Conservation (phyloP, 2,888 invertebrate species). For the Nomada fabriciana region DNA sequence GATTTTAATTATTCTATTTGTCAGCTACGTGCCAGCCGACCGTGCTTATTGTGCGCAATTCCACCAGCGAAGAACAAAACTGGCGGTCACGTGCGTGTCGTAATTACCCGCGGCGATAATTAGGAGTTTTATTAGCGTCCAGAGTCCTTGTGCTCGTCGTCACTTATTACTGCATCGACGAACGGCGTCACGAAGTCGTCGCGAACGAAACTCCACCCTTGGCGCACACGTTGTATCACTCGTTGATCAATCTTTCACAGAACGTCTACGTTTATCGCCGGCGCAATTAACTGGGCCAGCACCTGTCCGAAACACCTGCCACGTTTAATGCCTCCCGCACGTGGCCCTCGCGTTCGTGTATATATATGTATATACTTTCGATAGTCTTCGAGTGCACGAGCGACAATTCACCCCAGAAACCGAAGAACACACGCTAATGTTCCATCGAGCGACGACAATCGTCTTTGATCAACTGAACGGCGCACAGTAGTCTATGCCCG, state of each 20-base stretch:
- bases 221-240: background rate
- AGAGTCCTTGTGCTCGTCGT: conserved; percentile 57
- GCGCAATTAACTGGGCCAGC: conserved; percentile 58
- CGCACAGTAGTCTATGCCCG: conserved; percentile 21
- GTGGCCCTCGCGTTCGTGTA: conserved; percentile 30
- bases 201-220: conserved; percentile 3
- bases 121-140: conserved; percentile 75
- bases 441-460: background rate
- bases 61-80: conserved; percentile 59
- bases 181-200: conserved; percentile 5
- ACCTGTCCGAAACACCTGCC: conserved; percentile 73
- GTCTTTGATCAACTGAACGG: background rate
- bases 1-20: conserved; percentile 82
- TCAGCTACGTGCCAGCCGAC: conserved; percentile 56
- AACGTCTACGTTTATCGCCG: conserved; percentile 53
- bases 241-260: conserved; percentile 40
- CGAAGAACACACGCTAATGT: background rate
- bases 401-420: conserved; percentile 1
- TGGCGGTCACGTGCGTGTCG: conserved; percentile 67
- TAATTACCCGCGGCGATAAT: conserved; percentile 77
- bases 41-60: conserved; percentile 68
- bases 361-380: background rate
- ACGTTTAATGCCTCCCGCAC: conserved; percentile 65
- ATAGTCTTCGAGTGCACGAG: conserved; percentile 18
- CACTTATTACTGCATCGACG: conserved; percentile 32